phyloP scores from a whole-genome alignment of 2,888 invertebrate species.

The Chromoteleia sp. region DNA sequence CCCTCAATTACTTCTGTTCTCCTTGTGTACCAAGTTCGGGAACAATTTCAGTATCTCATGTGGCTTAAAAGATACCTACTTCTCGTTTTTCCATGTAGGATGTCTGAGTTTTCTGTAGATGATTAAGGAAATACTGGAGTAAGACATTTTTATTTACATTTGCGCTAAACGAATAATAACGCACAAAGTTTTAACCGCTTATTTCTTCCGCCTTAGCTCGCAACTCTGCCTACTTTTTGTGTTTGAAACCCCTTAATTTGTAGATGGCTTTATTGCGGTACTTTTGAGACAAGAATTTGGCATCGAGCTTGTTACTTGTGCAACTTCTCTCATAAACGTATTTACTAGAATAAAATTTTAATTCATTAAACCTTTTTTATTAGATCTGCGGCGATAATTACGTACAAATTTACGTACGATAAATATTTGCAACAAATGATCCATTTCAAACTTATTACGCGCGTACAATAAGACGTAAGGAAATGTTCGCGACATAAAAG shows the following conservation, averaged over 20 bases:
- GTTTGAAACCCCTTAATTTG: conserved; percentile 63
- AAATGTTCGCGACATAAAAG: no score
- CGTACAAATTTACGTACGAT: conserved; percentile 19
- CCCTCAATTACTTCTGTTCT: conserved; percentile 36
- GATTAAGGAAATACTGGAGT: conserved; percentile 35
- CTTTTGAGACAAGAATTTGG: conserved; percentile 63
- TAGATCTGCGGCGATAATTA: conserved; percentile 21
- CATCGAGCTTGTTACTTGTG: conserved; percentile 49
- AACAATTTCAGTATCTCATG: conserved; percentile 46
- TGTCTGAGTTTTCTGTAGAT: conserved; percentile 26
- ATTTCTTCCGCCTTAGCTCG: conserved; percentile 50
- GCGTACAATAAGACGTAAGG: no score
- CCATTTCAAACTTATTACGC: no score
- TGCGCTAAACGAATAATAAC: conserved; percentile 61
- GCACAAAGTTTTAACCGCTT: conserved; percentile 53
- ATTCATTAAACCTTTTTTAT: conserved; percentile 46
- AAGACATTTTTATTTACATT: conserved; percentile 65
- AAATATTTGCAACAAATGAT: conserved; percentile 9
- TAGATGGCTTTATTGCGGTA: conserved; percentile 66
- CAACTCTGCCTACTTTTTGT: conserved; percentile 57
- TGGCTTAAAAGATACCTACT: conserved; percentile 27
- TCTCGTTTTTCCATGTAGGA: conserved; percentile 18
- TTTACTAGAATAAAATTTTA: conserved; percentile 59
- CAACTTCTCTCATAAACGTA: conserved; percentile 66
- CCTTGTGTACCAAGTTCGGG: conserved; percentile 1